phyloP scores from a whole-genome alignment of 1,140 invertebrate species.

The Sogatella furcifera region DNA sequence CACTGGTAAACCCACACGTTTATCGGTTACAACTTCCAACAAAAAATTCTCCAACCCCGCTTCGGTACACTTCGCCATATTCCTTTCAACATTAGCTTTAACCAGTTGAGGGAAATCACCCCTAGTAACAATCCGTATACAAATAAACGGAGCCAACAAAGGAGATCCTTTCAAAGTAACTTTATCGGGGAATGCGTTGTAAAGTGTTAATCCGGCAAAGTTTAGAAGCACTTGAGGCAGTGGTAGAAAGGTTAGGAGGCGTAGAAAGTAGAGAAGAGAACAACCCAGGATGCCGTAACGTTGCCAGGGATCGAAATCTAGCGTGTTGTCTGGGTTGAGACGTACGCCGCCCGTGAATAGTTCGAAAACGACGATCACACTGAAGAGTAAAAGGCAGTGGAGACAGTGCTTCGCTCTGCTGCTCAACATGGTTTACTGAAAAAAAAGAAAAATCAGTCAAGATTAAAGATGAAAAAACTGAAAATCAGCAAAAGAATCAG shows the following conservation, averaged over 20 bases:
- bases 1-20: slow-evolving; percentile 63
- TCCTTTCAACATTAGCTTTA: slow-evolving; percentile 75
- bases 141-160: slow-evolving; percentile 86
- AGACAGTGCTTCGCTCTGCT: slow-evolving; percentile 58
- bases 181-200: slow-evolving; percentile 92
- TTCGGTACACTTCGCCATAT: slow-evolving; percentile 80
- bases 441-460: slow-evolving; percentile 7
- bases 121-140: slow-evolving; percentile 88
- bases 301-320: slow-evolving; percentile 64
- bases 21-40: slow-evolving; percentile 95
- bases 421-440: slow-evolving; percentile 39
- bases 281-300: slow-evolving; percentile 64
- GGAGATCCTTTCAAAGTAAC: slow-evolving; percentile 82
- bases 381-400: slow-evolving; percentile 64
- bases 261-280: slow-evolving; percentile 59
- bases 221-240: slow-evolving; percentile 86
- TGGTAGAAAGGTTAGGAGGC: slow-evolving; percentile 75
- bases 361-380: slow-evolving; percentile 67
- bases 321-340: slow-evolving; percentile 46
- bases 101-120: slow-evolving; percentile 92
- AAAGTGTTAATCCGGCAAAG: slow-evolving; percentile 79
- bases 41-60: slow-evolving; percentile 92
- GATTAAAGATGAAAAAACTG: too few species aligned
- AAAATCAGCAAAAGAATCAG: too few species aligned
- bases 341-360: slow-evolving; percentile 65